A percentile compares a stretch with the other conserved stretches of the same genome.
phyloP scores from a whole-genome alignment of 2,888 invertebrate genomes.

The Eucriotettix oculatus region DNA sequence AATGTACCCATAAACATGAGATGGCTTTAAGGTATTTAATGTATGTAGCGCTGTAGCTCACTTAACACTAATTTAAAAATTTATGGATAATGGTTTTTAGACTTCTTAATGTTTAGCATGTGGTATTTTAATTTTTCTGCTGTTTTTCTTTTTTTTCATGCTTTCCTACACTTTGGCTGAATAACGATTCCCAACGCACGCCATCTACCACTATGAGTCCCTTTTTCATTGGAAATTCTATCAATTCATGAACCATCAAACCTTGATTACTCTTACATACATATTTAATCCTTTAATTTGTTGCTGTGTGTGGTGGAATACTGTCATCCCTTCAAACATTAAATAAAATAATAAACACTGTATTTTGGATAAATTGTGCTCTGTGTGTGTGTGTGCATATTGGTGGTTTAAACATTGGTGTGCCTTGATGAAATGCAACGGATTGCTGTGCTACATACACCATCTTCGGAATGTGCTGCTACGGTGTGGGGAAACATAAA shows the following conservation, averaged over 20 bases:
- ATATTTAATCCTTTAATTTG: background rate
- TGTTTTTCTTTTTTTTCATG: conserved; percentile 28
- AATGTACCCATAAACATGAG: background rate
- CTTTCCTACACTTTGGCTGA: conserved; percentile 28
- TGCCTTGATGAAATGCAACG: conserved; percentile 8
- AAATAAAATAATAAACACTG: conserved; percentile 2
- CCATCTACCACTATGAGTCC: conserved; percentile 1
- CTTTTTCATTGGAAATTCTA: conserved; percentile 1
- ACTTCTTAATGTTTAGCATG: conserved; percentile 4
- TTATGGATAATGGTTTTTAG: background rate
- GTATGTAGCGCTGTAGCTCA: conserved; percentile 1
- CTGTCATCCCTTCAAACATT: conserved; percentile 3
- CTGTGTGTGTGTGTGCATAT: conserved; percentile 11
- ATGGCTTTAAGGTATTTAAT: conserved; percentile 1
- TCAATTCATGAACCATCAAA: background rate
- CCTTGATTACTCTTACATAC: background rate
- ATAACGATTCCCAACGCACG: conserved; percentile 17
- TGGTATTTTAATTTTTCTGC: conserved; percentile 13
- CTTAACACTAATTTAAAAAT: background rate
- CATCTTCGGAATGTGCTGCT: conserved; percentile 9
- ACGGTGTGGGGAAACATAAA: conserved; percentile 12
- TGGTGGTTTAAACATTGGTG: conserved; percentile 9
- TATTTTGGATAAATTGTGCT: conserved; percentile 11
- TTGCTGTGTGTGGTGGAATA: conserved; percentile 7
- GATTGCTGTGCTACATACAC: conserved; percentile 4